Evolutionary conservation across 2,113 vertebrate genomes (phyloP), one percentile per base, ranked within the genome.

Genomic region (Hucho hucho): DNA sequence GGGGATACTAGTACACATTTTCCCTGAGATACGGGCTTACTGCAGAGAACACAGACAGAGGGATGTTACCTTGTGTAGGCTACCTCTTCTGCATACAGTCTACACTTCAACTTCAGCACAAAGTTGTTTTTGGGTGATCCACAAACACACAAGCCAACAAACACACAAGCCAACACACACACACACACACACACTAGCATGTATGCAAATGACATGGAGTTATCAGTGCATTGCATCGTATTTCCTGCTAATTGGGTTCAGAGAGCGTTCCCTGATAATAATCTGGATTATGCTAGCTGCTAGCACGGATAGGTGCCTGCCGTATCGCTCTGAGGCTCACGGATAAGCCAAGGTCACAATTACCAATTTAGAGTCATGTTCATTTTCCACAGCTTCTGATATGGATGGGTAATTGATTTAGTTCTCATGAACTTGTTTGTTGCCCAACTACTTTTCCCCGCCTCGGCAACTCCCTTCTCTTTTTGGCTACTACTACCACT

Each of bases 191-290:
- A 37, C 1, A 77, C 76, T 74, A 81, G 73, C 81, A 47, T 74
- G 47, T 80, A 90, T 90, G 87, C 91, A 89, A 90, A 93, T 91
- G 83, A 76, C 49, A 43, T 43, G 37, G 75, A 72, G 83, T 87
- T 92, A 92, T 93, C 89, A 80, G 81, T 59, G 64, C 74, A 90
- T 91, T 59, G 64, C 74, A 90, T 91, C 89, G 90, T 84, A 84
- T 82, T 11, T 43, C 9, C 91, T 86, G 87, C 86, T 92, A 91
- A 93, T 90, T 91, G 88, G 90, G 90, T 91, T 92, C 89, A 89
- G 81, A 78, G 87, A 91, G 86, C 91, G 84, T 43, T 83, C 49
- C 25, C 46, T 0, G 88, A 90, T 92, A 90, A 88, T 77, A 81
- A 92, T 90, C 84, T 14, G 24, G 11, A 82, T 68, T 72, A 43